Base-by-base conservation (phyloP, 2,113 vertebrate genomes). In the Chaetodon auriga region DNA sequence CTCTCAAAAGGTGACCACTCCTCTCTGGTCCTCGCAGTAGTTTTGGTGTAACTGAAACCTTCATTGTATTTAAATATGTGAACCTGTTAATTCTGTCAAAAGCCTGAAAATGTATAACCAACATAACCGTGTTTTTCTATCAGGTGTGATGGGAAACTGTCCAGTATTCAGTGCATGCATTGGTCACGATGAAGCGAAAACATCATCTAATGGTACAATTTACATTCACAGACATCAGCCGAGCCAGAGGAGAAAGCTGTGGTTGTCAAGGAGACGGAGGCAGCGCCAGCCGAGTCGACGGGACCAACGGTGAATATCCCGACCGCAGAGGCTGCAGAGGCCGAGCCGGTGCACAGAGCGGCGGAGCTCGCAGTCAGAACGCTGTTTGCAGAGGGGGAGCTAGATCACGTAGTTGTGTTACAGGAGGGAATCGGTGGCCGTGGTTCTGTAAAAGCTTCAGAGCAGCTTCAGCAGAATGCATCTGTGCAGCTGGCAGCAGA, bases 1-100 rank as follows among this genome's bases (percentile, higher is more conserved):
- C 91, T 95, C 81, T 80, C 80, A 81, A 80, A 92, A 98, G 97
- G 97, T 99, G 97, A 96, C 95, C 87, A 0, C 89, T 91, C 73
- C 66, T 86, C 85, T 95, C 66, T 85, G 75, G 55, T 85, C 60
- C 60, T 85, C 36, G 21, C 13, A 43, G 6, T 43, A 36, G 46
- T 54, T 66, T 46, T 36, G 1, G 12, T 55, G 49, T n/a, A 53
- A 35, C 58, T 25, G 19, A 62, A 79, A 78, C 14, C 9, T 25
- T 41, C 53, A 35, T 13, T 54, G n/a, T 35, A 6, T 71, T 74
- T 45, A 15, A 60, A 21, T 75, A 11, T 75, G 3, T 45, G 3
- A 55, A 11, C 21, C 23, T 35, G 57, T 55, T 21, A 30, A 30
- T 30, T 30, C 30, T 30, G 30, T 62, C 3, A 41, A 69, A 69